Conservation (phyloP, 2,113 vertebrate species). For the Centropristis striata region DNA sequence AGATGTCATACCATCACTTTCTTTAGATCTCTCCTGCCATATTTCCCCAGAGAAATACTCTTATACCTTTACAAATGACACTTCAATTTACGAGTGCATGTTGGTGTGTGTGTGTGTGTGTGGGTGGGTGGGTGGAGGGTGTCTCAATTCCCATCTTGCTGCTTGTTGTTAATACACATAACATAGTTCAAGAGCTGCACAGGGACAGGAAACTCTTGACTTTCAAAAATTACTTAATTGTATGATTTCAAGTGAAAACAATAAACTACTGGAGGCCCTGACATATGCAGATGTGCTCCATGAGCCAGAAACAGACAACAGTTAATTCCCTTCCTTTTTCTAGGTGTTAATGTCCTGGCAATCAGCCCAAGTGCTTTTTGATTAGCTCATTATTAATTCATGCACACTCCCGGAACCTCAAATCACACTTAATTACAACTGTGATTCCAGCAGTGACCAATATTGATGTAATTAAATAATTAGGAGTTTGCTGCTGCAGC, state of each 20-base stretch:
- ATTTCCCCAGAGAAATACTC: conserved; percentile 73
- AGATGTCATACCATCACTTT: conserved; percentile 45
- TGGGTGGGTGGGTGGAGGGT: too few relatives aligned
- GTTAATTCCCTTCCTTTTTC: conserved; percentile 49
- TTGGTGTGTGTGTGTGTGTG: conserved; percentile 2
- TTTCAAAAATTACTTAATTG: conserved; percentile 42
- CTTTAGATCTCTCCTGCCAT: conserved; percentile 33
- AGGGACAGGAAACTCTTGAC: conserved; percentile 28
- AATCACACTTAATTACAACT: conserved; percentile 84
- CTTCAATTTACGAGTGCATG: conserved; percentile 37
- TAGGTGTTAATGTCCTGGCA: conserved; percentile 75
- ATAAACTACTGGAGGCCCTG: conserved; percentile 42
- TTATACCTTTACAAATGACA: conserved; percentile 63
- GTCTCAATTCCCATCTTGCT: conserved; percentile 10
- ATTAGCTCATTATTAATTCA: conserved; percentile 86
- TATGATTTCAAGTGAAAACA: conserved; percentile 46
- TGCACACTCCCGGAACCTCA: conserved; percentile 76
- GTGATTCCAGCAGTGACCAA: conserved; percentile 80
- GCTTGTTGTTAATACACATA: conserved; percentile 13
- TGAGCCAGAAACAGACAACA: conserved; percentile 58
- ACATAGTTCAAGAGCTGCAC: conserved; percentile 3
- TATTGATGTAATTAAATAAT: conserved; percentile 84
- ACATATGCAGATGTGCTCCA: conserved; percentile 59
- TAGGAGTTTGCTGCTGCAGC: conserved; percentile 66
- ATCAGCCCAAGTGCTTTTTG: conserved; percentile 83